Evolutionary conservation across 2,888 invertebrate genomes (phyloP), one percentile per base, ranked within the genome.

Genomic region (Holacanthella duospinosa): DNA sequence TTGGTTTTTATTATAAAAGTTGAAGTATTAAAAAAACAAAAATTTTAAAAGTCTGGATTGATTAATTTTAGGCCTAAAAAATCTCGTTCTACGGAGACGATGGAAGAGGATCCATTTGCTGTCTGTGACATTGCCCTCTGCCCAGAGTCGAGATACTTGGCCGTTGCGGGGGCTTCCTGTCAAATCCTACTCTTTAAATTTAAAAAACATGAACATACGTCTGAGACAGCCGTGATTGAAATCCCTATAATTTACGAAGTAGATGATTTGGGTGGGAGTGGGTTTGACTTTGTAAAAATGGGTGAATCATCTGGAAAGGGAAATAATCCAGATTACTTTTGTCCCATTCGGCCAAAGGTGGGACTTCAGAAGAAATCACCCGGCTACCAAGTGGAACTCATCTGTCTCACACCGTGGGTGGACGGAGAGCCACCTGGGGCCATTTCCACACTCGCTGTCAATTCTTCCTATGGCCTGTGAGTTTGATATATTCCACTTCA

Each of bases 171-270:
- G 61, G 87, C 91, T 65, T 89, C 92, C 75, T 88, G 89, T 69
- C 95, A 97, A 81, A 91, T 97, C 73, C 85, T 96, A 75, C 83
- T 96, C 65, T 97, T 95, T 83, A 90, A 91, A 79, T 99, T 95
- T 81, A 87, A 89, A 75, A 95, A 94, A 80, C 83, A 85, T 68
- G 97, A 99, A 78, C 85, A 85, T 73, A 85, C 84, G 75, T 85
- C 86, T 48, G 92, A 92, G 79, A 86, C 88, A 62, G 83, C 86
- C 76, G 84, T 86, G 67, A 78, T 93, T 77, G 94, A 95, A 79
- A 86, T 95, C 74, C 90, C 93, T 59, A 86, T 93, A 75, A 85
- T 86, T 68, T 87, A 86, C 78, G 90, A 89, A 77, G 82, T 86
- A 74, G 71, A 71, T 24, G 70, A 71, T 26, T 75, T 75, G 65